Evolutionary conservation across 2,113 vertebrate species (phyloP), one percentile per base, ranked within the genome.

Genomic region (Myanophis thanlyinensis): DNA sequence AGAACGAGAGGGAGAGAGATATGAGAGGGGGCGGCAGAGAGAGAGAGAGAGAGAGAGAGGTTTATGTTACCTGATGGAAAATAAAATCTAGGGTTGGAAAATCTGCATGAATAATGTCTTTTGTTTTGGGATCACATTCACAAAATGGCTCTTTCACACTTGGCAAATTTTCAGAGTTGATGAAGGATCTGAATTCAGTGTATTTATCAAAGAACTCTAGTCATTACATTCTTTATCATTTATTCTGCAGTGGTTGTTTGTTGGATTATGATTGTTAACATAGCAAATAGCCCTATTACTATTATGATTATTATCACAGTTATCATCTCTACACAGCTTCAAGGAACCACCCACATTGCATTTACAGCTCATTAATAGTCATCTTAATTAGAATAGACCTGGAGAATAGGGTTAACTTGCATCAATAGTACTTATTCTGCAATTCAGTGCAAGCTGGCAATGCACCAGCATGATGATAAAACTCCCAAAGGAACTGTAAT

Each of bases 401-500:
- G 10, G 49, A 4, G 88, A 22, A 84, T 87, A 93, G 30, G 49
- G 46, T 15, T 94, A 94, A 91, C 47, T 85, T 91, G 53, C 80
- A 67, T 89, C 95, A 80, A 84, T 92, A 87, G 94, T 90, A 95
- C 89, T 85, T 67, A 95, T 95, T 92, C 89, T 94, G 67, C 44
- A 93, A 95, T 96, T 97, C 95, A 91, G 59, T 88, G 89, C 94
- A 92, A 96, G 92, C 93, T 97, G 94, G 93, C 96, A 97, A 95
- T 96, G 97, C 96, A 97, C 95, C 96, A 95, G 94, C 88, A 94
- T 90, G 18, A 48, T 1, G 18, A 73, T 93, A 92, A 90, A 95
- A 94, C 80, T 93, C 96, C 95, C 97, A 94, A 97, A 95, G 94
- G 96, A 95, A 93, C 89, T 93, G 94, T 97, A 96, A 97, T 95